phyloP scores from a whole-genome alignment of 2,797 vertebrate species.

The Rachycentron canadum region DNA sequence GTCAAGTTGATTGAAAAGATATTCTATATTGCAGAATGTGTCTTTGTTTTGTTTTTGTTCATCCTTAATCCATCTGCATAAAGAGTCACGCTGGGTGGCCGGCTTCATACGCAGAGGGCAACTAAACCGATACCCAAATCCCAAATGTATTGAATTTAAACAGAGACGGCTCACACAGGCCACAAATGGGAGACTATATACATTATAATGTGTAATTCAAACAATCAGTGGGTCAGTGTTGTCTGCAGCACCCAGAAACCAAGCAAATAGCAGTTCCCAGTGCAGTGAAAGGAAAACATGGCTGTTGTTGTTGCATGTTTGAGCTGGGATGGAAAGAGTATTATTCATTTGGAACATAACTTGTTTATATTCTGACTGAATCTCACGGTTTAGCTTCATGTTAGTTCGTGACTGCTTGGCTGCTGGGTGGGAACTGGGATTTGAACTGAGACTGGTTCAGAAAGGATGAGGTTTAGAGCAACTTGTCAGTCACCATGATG shows the following conservation, averaged over 20 bases:
- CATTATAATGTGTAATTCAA: conserved; percentile 79
- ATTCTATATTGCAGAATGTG: conserved; percentile 73
- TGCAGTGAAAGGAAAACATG: conserved; percentile 73
- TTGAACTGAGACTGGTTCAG: conserved; percentile 56
- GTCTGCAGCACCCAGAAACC: conserved; percentile 58
- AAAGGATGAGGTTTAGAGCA: conserved; percentile 61
- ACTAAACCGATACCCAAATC: conserved; percentile 71
- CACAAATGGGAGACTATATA: conserved; percentile 69
- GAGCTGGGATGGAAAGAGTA: conserved; percentile 55
- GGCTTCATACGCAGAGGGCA: conserved; percentile 57
- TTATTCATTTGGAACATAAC: conserved; percentile 68
- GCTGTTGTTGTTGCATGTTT: conserved; percentile 65
- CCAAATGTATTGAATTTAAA: conserved; percentile 78
- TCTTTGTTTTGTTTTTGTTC: conserved; percentile 80
- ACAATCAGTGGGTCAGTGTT: conserved; percentile 67
- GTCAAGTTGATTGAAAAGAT: conserved; percentile 72
- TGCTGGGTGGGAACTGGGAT: conserved; percentile 55
- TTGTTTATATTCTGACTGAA: conserved; percentile 77
- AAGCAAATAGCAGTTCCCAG: conserved; percentile 68
- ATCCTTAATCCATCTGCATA: conserved; percentile 81
- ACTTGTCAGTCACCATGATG: conserved; percentile 69
- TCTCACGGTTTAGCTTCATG: conserved; percentile 66
- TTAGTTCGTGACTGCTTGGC: conserved; percentile 55
- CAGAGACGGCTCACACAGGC: conserved; percentile 65
- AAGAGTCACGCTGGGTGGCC: conserved; percentile 84